These are phyloP conservation scores for Spongilla lacustris DNA, from an alignment of 37 sponge, comb jelly and placozoan species.

Conservation along the genomic window DNA sequence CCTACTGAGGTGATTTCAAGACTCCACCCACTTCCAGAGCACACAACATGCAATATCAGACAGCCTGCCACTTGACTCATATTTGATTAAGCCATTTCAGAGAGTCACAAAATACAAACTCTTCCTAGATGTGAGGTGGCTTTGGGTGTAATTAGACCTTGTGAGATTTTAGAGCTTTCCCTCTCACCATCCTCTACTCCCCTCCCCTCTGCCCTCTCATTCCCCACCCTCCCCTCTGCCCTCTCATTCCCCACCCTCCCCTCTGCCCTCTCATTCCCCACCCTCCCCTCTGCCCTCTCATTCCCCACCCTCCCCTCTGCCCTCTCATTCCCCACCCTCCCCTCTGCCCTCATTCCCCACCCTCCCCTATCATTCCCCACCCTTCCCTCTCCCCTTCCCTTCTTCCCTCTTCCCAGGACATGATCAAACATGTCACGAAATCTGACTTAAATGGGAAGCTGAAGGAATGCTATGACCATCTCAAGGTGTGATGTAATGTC, in stretches of 20 bases:
- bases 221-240: no score
- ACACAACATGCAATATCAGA: slow-evolving; percentile 52
- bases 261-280: not conserved
- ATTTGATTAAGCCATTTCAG: slow-evolving; percentile 81
- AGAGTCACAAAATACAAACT: slow-evolving; percentile 75
- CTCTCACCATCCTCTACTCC: no score
- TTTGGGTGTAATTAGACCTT: not conserved
- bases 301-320: not conserved
- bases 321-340: not conserved
- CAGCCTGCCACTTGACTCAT: slow-evolving; percentile 37
- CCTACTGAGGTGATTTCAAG: not conserved
- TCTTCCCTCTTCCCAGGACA: slow-evolving; percentile 12
- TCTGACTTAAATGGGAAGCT: slow-evolving; percentile 44
- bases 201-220: no score
- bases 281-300: no score
- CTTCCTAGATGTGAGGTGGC: slow-evolving; percentile 66
- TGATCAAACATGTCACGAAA: slow-evolving; percentile 55
- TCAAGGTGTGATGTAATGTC: slow-evolving; percentile 28
- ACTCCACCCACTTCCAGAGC: slow-evolving; percentile 18
- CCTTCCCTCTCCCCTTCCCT: not conserved
- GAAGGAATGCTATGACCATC: slow-evolving; percentile 61
- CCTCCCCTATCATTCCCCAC: not conserved
- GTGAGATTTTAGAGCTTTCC: not conserved
- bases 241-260: no score
- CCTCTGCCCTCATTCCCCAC: no score